phyloP scores from a whole-genome alignment of 2,113 vertebrate genomes.

The Cryptotis parvus region DNA sequence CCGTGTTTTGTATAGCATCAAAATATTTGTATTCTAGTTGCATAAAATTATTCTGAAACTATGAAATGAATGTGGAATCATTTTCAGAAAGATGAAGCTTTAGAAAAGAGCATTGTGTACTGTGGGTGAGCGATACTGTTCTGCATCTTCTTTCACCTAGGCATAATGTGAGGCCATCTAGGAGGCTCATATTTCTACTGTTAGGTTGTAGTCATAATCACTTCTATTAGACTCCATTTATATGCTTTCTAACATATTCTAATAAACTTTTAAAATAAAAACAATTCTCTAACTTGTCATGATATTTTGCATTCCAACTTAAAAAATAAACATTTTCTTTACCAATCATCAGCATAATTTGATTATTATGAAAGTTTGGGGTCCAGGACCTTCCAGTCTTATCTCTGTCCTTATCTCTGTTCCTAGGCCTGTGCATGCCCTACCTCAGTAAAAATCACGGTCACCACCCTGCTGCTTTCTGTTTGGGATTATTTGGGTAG shows the following conservation, averaged over 20 bases:
- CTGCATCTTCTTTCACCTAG: slow-evolving; percentile 53
- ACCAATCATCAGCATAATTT: neutral
- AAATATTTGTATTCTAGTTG: slow-evolving; percentile 59
- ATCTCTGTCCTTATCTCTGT: too few species aligned
- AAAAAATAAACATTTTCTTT: neutral
- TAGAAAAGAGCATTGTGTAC: neutral
- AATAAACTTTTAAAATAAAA: slow-evolving; percentile 51
- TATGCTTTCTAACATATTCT: neutral
- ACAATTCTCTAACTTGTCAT: neutral
- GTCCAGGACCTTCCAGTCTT: too few species aligned
- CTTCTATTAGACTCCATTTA: neutral
- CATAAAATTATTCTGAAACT: neutral
- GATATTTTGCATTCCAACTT: neutral
- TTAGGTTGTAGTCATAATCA: neutral
- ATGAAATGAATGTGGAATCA: slow-evolving; percentile 6
- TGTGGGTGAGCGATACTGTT: neutral
- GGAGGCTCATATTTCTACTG: neutral
- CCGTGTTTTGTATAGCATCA: neutral
- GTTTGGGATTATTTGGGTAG: too few species aligned
- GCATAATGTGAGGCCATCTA: neutral
- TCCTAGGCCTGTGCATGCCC: too few species aligned
- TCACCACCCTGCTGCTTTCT: too few species aligned
- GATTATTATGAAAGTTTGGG: too few species aligned
- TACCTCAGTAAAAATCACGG: too few species aligned
- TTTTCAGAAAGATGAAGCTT: slow-evolving; percentile 24